A percentile compares a stretch with the other conserved stretches of the same genome.
phyloP scores from a whole-genome alignment of 2,113 vertebrate species.

The Clarias gariepinus region DNA sequence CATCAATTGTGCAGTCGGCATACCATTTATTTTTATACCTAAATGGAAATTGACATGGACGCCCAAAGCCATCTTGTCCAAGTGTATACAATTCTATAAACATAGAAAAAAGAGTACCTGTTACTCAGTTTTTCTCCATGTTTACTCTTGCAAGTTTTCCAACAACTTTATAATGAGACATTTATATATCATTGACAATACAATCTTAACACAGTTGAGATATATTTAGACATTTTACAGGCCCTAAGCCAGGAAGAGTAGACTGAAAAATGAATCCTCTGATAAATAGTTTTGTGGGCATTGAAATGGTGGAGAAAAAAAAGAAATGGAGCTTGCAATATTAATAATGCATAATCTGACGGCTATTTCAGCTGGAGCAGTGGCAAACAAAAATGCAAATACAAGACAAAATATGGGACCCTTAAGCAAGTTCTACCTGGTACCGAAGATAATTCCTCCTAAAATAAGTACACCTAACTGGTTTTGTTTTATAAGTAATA shows the following conservation, averaged over 20 bases:
- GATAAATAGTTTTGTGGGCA: too few species aligned
- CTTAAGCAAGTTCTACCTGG: neutral
- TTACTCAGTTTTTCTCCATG: neutral
- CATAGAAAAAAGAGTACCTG: constrained; percentile 30
- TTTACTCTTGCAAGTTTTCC: neutral
- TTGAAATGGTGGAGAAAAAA: too few species aligned
- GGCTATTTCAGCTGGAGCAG: too few species aligned
- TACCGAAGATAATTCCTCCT: neutral
- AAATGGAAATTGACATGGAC: constrained; percentile 88
- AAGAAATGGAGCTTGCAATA: neutral
- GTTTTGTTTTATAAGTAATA: neutral
- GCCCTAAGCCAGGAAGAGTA: neutral
- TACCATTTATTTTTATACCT: constrained; percentile 82
- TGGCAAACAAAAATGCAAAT: too few species aligned
- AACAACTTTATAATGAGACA: neutral
- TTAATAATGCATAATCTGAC: neutral
- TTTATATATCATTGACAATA: neutral
- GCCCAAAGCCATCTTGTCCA: constrained; percentile 84
- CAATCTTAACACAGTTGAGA: too few species aligned
- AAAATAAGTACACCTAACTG: neutral
- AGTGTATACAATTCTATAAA: constrained; percentile 81
- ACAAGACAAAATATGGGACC: too few species aligned
- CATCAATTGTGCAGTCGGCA: constrained; percentile 79
- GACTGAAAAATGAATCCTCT: neutral
- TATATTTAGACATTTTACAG: neutral